Evolutionary conservation across 2,113 vertebrate genomes (phyloP).

Genomic region (Polypterus senegalus): DNA sequence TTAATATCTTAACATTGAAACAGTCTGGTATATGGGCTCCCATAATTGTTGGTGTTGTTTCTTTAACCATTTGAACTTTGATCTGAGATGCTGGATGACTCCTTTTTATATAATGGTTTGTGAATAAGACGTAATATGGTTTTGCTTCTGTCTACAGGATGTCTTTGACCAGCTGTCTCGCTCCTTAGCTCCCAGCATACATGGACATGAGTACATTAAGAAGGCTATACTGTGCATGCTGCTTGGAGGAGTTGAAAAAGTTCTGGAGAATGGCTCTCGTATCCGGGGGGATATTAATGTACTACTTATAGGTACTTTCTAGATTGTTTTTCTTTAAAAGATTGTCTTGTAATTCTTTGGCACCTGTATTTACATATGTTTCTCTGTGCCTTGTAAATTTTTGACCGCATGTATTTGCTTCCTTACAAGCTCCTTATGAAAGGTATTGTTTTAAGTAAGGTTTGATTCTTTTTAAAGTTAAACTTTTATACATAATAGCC

Average conservation of each 20-base stretch:
- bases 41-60: background rate
- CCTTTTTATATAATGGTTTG: background rate
- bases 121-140: background rate
- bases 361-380: too few relatives aligned
- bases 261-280: constrained; percentile 82
- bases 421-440: background rate
- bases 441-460: background rate
- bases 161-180: constrained; percentile 76
- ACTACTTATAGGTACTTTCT: constrained; percentile 73
- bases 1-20: too few relatives aligned
- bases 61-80: too few relatives aligned
- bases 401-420: background rate
- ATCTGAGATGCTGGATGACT: too few relatives aligned
- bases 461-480: background rate
- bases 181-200: constrained; percentile 89
- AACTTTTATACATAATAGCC: background rate
- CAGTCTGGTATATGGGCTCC: too few relatives aligned
- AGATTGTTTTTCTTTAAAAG: too few relatives aligned
- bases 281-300: constrained; percentile 94
- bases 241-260: constrained; percentile 85
- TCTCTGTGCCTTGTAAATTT: too few relatives aligned
- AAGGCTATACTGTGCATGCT: constrained; percentile 93
- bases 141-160: constrained; percentile 42
- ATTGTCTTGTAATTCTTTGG: too few relatives aligned
- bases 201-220: constrained; percentile 91